Conservation (phyloP, 2,113 vertebrate species). For the Probosciger aterrimus region DNA sequence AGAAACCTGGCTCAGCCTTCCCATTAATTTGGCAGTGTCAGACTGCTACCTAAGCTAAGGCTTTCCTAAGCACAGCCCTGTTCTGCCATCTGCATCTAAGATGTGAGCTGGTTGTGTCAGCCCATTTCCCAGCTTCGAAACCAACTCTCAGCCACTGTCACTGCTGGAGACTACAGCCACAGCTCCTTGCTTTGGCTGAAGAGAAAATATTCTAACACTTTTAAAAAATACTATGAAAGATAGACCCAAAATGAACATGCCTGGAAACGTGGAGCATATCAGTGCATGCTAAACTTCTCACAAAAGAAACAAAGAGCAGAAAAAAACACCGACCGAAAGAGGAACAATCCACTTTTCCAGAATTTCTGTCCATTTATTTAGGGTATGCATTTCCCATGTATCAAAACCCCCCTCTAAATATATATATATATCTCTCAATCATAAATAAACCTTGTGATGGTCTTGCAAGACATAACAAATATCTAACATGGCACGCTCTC, state of each 20-base stretch:
- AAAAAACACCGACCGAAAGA: neutral
- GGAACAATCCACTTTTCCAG: neutral
- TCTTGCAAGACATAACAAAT: neutral
- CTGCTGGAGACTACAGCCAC: rapidly evolving
- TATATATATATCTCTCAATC: neutral
- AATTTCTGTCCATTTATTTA: neutral
- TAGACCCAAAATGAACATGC: neutral
- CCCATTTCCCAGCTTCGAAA: neutral
- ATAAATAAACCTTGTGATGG: neutral
- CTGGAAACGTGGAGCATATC: neutral
- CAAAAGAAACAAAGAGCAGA: neutral
- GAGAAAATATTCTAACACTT: neutral
- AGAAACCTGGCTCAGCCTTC: neutral
- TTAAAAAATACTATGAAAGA: neutral
- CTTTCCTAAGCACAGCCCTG: neutral
- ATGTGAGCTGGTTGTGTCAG: neutral
- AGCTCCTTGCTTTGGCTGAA: neutral
- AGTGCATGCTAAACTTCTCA: neutral
- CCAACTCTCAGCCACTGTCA: neutral
- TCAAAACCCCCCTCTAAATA: neutral
- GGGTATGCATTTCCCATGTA: neutral
- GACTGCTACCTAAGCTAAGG: neutral
- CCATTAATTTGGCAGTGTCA: neutral
- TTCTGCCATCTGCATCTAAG: too few species aligned
- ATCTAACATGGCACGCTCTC: neutral